A percentile compares a stretch with the other conserved stretches of the same genome.
These are phyloP conservation scores for Stratiomys singularior DNA, from an alignment of 2,888 invertebrate species.

Conservation along the genomic window DNA sequence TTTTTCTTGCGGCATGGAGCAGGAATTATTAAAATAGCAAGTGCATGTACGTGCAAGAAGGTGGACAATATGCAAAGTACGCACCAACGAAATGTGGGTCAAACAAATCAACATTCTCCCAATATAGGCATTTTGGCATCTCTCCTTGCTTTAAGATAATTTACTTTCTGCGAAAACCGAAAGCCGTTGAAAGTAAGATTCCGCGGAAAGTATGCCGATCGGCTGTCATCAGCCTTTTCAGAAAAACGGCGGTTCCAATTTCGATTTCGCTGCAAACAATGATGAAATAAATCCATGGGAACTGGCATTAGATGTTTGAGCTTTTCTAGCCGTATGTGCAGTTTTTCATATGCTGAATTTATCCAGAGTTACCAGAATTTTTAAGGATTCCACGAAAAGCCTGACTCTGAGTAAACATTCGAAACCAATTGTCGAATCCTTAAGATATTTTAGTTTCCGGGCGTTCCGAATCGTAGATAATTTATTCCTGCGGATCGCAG, in stretches of 20 bases:
- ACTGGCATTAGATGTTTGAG: slow-evolving; percentile 43
- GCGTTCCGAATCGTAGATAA: too few species aligned
- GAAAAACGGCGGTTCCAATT: slow-evolving; percentile 47
- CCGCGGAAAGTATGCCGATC: slow-evolving; percentile 39
- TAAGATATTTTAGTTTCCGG: too few species aligned
- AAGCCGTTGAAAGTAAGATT: slow-evolving; percentile 42
- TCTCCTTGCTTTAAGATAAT: slow-evolving; percentile 38
- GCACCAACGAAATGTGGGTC: slow-evolving; percentile 27
- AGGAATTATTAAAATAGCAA: not conserved
- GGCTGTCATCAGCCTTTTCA: slow-evolving; percentile 31
- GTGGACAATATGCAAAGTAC: not conserved
- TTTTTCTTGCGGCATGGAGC: not conserved
- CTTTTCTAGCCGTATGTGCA: slow-evolving; percentile 30
- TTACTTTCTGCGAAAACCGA: slow-evolving; percentile 40
- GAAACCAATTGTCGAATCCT: not conserved
- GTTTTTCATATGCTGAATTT: slow-evolving; percentile 7
- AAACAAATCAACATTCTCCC: slow-evolving; percentile 42
- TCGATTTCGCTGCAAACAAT: slow-evolving; percentile 49
- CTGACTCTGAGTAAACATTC: not conserved
- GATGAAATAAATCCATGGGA: slow-evolving; percentile 50
- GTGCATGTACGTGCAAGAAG: slow-evolving; percentile 24
- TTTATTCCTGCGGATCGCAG: too few species aligned
- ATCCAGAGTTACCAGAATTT: not conserved
- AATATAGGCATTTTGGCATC: slow-evolving; percentile 41
- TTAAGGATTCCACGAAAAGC: too few species aligned